phyloP scores from a whole-genome alignment of 92 coral and sea anemone species.

The Actinernus sp. region DNA sequence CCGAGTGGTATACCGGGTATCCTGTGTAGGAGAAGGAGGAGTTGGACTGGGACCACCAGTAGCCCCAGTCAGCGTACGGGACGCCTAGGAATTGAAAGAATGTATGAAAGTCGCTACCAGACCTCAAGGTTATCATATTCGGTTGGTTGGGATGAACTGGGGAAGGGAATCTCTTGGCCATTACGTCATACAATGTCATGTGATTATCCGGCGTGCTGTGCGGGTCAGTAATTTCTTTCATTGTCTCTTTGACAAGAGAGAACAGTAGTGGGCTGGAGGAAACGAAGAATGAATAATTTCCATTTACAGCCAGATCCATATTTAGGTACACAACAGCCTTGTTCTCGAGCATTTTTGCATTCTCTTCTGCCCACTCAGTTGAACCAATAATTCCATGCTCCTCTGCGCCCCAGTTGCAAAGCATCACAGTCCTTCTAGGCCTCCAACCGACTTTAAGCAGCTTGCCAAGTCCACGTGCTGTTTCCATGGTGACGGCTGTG shows the following conservation, averaged over 20 bases:
- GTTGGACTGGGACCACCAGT: constrained; percentile 14
- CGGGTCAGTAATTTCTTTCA: constrained; percentile 70
- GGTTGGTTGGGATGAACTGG: constrained; percentile 40
- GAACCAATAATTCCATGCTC: constrained; percentile 75
- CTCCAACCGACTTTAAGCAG: constrained; percentile 82
- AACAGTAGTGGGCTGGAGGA: constrained; percentile 75
- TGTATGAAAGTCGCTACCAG: constrained; percentile 77
- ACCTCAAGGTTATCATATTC: constrained; percentile 38
- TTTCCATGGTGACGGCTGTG: constrained; percentile 76
- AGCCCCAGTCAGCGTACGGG: constrained; percentile 85
- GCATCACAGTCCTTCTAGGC: constrained; percentile 80
- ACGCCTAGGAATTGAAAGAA: constrained; percentile 77
- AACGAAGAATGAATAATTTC: constrained; percentile 67
- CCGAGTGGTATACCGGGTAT: constrained; percentile 82
- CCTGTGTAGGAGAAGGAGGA: constrained; percentile 45
- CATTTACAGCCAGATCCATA: constrained; percentile 79
- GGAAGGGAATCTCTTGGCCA: constrained; percentile 67
- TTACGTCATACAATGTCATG: constrained; percentile 74
- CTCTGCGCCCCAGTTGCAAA: constrained; percentile 94
- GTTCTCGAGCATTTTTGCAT: constrained; percentile 59
- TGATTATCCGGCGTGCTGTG: constrained; percentile 21
- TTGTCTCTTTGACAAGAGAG: constrained; percentile 51
- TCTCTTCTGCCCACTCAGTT: constrained; percentile 83
- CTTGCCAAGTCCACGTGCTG: constrained; percentile 82
- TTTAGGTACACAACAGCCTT: constrained; percentile 86